Evolutionary conservation across 2,113 vertebrate genomes (phyloP), one percentile per base, ranked within the genome.

Genomic region (Lophura nycthemera): DNA sequence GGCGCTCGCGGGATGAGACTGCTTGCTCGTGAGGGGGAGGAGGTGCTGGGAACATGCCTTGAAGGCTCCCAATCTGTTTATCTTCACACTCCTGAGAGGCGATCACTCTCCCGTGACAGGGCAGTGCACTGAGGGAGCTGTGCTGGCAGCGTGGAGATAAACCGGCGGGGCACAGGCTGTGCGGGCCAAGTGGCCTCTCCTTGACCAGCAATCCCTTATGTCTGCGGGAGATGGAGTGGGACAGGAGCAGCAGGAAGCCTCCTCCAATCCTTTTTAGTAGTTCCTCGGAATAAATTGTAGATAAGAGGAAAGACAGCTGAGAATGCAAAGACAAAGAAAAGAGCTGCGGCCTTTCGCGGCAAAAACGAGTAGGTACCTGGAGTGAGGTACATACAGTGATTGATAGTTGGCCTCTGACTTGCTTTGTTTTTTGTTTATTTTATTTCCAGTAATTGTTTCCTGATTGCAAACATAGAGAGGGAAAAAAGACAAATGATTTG

Each of bases 21-120:
- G 79, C 38, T 67, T 93, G 93, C 64, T 3, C 66, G 48, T 91
- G 89, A 81, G 92, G 91, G 92, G 95, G 95, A 93, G 90, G 95
- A 96, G 92, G 96, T 92, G 95, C 93, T 96, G 93, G 94, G 94
- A 97, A 97, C 87, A 84, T 95, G 93, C 96, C 95, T 94, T 96
- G 94, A 93, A 97, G 96, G 81, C 86, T 94, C 95, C 95, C 84
- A 90, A 96, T 97, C 97, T 98, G 97, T 98, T 98, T 97, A 97
- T 98, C 97, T 97, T 98, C 97, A 97, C 97, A 97, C 97, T 97
- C 95, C 60, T 38, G 92, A 96, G 96, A 92, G 72, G 90, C 45
- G 27, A 98, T 98, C 92, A 11, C 92, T 98, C 97, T 97, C 94
- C 73, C 1, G 1, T 97, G 97, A 97, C 97, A 97, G 89, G 79